Conservation (phyloP, 2,888 invertebrate species). For the Empis stercorea region DNA sequence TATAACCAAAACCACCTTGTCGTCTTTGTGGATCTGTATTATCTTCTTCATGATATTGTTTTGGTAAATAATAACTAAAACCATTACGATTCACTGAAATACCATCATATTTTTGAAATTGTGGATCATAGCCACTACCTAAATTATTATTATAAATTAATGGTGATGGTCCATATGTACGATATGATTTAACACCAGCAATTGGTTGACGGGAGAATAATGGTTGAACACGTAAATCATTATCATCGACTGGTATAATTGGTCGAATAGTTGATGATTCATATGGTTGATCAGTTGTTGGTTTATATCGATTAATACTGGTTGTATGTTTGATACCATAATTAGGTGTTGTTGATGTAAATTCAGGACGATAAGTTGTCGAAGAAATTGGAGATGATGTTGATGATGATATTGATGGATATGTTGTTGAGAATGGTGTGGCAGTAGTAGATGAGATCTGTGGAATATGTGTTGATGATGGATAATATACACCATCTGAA, state of each 20-base stretch:
- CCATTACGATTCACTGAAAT: conserved; percentile 63
- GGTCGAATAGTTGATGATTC: conserved; percentile 4
- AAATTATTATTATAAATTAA: conserved; percentile 29
- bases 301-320: conserved; percentile 18
- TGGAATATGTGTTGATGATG: conserved; percentile 10
- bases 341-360: conserved; percentile 19
- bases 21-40: conserved; percentile 42
- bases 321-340: conserved; percentile 11
- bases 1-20: conserved; percentile 76
- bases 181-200: conserved; percentile 15
- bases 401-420: conserved; percentile 13
- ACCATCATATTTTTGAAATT: conserved; percentile 56
- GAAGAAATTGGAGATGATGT: conserved; percentile 21
- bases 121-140: conserved; percentile 48
- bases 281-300: conserved; percentile 19
- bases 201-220: conserved; percentile 23
- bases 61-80: conserved; percentile 71
- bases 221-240: conserved; percentile 20
- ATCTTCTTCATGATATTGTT: conserved; percentile 77
- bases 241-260: conserved; percentile 22
- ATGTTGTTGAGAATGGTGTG: conserved; percentile 20
- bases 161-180: conserved; percentile 15
- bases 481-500: conserved; percentile 14
- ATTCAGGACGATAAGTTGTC: conserved; percentile 13
- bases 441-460: conserved; percentile 8